A percentile compares a stretch with the other conserved stretches of the same genome.
Evolutionary conservation across 2,797 vertebrate genomes (phyloP).

Genomic region (Enteromius thamalakanensis): DNA sequence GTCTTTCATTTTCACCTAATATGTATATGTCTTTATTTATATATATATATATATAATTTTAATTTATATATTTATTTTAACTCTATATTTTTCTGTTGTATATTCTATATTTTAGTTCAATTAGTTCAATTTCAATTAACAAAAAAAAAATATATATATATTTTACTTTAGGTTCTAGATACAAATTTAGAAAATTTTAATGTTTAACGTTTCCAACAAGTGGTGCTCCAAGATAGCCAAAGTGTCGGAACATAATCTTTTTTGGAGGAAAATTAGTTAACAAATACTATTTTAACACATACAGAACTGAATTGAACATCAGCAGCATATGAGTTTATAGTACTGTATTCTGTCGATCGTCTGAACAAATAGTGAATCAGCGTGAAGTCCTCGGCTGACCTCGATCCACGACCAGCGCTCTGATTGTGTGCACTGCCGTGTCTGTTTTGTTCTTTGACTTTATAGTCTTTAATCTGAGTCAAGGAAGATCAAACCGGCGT

Average conservation of each 20-base stretch:
- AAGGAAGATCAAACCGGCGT: slow-evolving; percentile 40
- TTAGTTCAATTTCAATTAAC: not conserved
- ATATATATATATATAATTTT: not conserved
- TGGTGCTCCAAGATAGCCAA: not conserved
- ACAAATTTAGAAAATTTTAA: not conserved
- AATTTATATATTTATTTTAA: not conserved
- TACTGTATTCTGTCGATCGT: too few species aligned
- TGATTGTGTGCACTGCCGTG: slow-evolving; percentile 24
- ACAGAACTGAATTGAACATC: not conserved
- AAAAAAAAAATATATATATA: too few species aligned
- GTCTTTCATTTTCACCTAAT: not conserved
- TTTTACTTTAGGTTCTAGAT: not conserved
- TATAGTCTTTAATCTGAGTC: slow-evolving; percentile 41
- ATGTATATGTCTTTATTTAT: not conserved
- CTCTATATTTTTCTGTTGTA: too few species aligned
- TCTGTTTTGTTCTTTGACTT: slow-evolving; percentile 30
- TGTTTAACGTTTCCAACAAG: not conserved
- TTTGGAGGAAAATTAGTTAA: not conserved
- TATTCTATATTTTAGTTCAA: not conserved
- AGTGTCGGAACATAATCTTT: not conserved
- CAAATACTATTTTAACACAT: too few species aligned
- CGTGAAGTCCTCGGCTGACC: not conserved
- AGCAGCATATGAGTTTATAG: not conserved
- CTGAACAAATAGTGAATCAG: slow-evolving; percentile 3
- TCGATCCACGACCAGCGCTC: not conserved